These are phyloP conservation scores for Argopecten irradians DNA, from an alignment of 1,140 invertebrate species.

Conservation along the genomic window DNA sequence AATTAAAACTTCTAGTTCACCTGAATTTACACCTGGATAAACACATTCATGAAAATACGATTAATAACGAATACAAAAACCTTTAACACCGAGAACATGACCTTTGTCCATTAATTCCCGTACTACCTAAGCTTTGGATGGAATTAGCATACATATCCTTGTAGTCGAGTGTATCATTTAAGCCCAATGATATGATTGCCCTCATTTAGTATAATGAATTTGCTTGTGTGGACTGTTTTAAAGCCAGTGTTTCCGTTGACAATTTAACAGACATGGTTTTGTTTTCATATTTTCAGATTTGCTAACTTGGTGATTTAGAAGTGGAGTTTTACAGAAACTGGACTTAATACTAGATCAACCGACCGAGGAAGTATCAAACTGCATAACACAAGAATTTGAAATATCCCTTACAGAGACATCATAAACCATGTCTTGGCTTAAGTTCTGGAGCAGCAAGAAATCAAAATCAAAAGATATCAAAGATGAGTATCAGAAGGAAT, in stretches of 20 bases:
- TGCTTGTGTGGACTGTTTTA: not conserved
- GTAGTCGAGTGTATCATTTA: not conserved
- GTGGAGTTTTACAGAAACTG: not conserved
- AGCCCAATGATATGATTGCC: not conserved
- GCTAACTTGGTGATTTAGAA: not conserved
- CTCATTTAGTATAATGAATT: not conserved
- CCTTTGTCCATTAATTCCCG: not conserved
- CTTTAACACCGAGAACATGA: not conserved
- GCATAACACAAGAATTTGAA: too few relatives aligned
- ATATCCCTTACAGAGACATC: too few relatives aligned
- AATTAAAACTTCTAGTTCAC: not conserved
- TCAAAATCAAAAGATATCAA: conserved; percentile 59
- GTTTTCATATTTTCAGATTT: conserved; percentile 9
- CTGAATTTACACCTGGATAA: not conserved
- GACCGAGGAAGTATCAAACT: not conserved
- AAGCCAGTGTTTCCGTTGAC: not conserved
- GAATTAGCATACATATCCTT: conserved; percentile 8
- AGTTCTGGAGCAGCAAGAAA: conserved; percentile 65
- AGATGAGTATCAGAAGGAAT: conserved; percentile 53
- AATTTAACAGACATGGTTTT: not conserved
- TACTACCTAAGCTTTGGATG: not conserved
- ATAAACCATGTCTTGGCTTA: conserved; percentile 68
- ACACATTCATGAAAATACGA: not conserved
- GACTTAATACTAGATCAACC: not conserved
- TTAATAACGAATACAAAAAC: conserved; percentile 5